These are phyloP conservation scores for Drosophila engyochracea DNA, from an alignment of 2,888 invertebrate species.

Conservation along the genomic window DNA sequence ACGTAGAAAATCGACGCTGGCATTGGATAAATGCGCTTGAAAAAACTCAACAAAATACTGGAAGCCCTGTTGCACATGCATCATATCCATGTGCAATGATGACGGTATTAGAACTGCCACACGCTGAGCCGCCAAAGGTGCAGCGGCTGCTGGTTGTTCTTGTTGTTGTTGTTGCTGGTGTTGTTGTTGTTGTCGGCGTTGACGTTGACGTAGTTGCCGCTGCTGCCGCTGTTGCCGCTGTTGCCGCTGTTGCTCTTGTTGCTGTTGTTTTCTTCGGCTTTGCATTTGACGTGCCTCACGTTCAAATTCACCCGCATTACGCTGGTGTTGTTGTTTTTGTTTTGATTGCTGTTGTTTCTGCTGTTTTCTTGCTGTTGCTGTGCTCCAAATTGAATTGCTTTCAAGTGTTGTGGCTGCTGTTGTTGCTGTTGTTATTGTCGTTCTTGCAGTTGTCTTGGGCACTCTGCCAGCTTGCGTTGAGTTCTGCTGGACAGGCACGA, in stretches of 20 bases:
- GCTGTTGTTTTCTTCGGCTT: constrained; percentile 4
- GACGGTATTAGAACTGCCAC: constrained; percentile 83
- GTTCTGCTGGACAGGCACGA: constrained; percentile 38
- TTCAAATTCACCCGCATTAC: constrained; percentile 63
- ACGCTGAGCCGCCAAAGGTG: constrained; percentile 52
- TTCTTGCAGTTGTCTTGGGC: constrained; percentile 44
- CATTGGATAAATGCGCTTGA: constrained; percentile 81
- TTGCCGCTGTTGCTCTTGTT: constrained; percentile 34
- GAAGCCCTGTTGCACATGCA: constrained; percentile 84
- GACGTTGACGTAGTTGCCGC: constrained; percentile 33
- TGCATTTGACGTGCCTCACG: constrained; percentile 60
- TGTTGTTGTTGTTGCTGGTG: constrained; percentile 23
- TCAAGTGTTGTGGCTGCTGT: constrained; percentile 29
- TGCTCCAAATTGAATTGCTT: constrained; percentile 45
- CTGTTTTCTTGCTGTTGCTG: constrained; percentile 25
- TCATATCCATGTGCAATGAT: constrained; percentile 73
- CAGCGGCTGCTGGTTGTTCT: constrained; percentile 17
- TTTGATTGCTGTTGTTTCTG: constrained; percentile 24
- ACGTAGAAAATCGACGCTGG: constrained; percentile 83
- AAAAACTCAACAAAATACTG: constrained; percentile 83
- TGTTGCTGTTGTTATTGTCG: constrained; percentile 32
- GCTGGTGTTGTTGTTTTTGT: constrained; percentile 27
- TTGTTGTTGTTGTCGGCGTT: constrained; percentile 5
- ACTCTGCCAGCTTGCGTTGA: constrained; percentile 43
- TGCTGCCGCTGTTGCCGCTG: constrained; percentile 38